A percentile compares a stretch with the other conserved stretches of the same genome.
phyloP scores from a whole-genome alignment of 2,113 vertebrate genomes.

The Salvelinus namaycush region DNA sequence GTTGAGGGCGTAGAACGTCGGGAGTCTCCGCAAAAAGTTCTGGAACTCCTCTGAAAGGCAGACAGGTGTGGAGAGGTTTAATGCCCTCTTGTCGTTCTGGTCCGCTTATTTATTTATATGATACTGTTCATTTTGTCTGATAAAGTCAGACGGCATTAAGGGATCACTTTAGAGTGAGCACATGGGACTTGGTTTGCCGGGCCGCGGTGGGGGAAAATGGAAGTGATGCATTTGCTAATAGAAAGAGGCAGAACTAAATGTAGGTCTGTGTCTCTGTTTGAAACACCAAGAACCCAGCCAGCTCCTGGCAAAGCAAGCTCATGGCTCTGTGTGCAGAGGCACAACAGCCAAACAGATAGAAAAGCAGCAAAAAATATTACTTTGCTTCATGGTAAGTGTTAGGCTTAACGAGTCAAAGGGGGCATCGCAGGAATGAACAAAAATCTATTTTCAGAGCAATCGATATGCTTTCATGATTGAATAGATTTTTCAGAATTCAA shows the following conservation, averaged over 20 bases:
- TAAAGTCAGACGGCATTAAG: conserved; percentile 7
- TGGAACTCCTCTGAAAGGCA: conserved; percentile 78
- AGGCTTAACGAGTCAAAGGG: neutral
- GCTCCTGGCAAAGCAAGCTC: conserved; percentile 13
- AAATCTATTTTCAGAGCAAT: conserved; percentile 39
- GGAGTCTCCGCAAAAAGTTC: conserved; percentile 76
- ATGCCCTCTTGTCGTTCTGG: neutral
- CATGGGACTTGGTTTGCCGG: neutral
- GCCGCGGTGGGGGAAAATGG: conserved; percentile 32
- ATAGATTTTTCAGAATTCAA: conserved; percentile 46
- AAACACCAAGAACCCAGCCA: conserved; percentile 36
- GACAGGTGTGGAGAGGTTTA: conserved; percentile 17
- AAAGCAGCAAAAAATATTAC: neutral
- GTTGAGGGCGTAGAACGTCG: conserved; percentile 77
- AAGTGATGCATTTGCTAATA: conserved; percentile 40
- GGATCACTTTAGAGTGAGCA: conserved; percentile 24
- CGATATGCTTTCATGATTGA: conserved; percentile 23
- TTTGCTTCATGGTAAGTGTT: neutral
- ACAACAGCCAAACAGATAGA: neutral
- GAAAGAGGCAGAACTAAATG: conserved; percentile 45
- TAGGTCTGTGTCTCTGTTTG: neutral
- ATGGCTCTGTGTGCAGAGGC: conserved; percentile 11
- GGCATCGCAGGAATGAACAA: conserved; percentile 6
- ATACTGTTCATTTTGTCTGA: conserved; percentile 28
- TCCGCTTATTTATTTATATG: too few species aligned